Conservation (phyloP, 2,888 invertebrate species). For the Drepanosiphum platanoidis region DNA sequence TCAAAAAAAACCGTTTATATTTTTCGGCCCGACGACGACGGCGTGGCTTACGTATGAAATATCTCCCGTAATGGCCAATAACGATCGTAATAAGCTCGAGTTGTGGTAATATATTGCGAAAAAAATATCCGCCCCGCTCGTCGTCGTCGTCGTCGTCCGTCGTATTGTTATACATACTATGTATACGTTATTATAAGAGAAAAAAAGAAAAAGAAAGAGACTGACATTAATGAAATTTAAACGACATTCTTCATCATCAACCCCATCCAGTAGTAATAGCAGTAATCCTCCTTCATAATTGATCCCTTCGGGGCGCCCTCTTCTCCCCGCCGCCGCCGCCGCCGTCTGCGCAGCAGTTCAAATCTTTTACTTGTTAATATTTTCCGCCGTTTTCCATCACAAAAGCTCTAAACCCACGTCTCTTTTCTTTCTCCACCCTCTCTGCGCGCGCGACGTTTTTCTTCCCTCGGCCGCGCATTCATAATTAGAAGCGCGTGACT, state of each 20-base stretch:
- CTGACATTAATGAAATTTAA: slow-evolving; percentile 62
- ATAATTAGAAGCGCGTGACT: slow-evolving; percentile 57
- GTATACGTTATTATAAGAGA: slow-evolving; percentile 1
- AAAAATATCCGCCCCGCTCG: not conserved
- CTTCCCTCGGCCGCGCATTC: slow-evolving; percentile 49
- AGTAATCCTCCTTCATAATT: slow-evolving; percentile 62
- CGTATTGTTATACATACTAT: slow-evolving; percentile 17
- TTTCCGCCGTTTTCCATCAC: slow-evolving; percentile 64
- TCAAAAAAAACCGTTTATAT: not conserved
- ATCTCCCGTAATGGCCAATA: slow-evolving; percentile 52
- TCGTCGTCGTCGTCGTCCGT: not conserved
- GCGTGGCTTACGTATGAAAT: slow-evolving; percentile 47
- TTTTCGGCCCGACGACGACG: not conserved
- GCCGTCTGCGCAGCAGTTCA: slow-evolving; percentile 8
- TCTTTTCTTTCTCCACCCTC: slow-evolving; percentile 31
- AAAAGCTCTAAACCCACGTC: slow-evolving; percentile 63
- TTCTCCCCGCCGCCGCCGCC: not conserved
- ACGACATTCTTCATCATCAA: slow-evolving; percentile 62
- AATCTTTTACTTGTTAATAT: slow-evolving; percentile 64
- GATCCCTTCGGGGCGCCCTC: slow-evolving; percentile 56
- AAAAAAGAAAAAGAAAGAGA: slow-evolving; percentile 30
- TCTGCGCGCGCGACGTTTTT: not conserved
- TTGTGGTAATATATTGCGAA: slow-evolving; percentile 47
- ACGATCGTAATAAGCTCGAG: slow-evolving; percentile 42
- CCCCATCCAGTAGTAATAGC: slow-evolving; percentile 51